Base-by-base conservation (phyloP, 2,888 invertebrate genomes). In the Agonopterix heracliana region DNA sequence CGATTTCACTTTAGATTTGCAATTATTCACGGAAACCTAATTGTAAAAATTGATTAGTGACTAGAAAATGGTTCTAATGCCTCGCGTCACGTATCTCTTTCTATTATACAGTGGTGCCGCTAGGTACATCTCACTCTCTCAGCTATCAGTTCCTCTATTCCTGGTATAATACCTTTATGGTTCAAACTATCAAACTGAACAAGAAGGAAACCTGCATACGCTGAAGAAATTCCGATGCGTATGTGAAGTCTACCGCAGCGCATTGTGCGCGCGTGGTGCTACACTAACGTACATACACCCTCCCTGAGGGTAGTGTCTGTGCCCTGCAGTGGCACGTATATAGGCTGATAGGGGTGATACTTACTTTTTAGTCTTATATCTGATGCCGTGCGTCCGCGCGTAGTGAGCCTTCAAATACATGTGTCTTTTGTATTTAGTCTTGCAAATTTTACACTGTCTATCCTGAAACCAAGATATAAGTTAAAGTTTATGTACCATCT, bases 361-460 rank as follows among this genome's bases (percentile, higher is more conserved):
- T 47, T 35, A 51, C 14, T 45, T 50, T 1, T 45, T 38, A 2
- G 68, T 54, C 11, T 63, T 68, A 46, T 74, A 77, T 26, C 52
- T 53, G 1, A 78, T 50, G 2, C 66, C 64, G 35, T 84, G 83
- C 0, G 55, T 52, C 1, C 55, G 68, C 54, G 66, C 60, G 50
- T 79, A 81, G 42, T 83, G 83, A 0, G 54, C 13, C 4, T 72
- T 71, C 2, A 83, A 50, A 9, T 67, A 66, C 0, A 38, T 26
- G 11, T 61, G 60, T 1, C 57, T 60, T 26, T 71, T 72, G 53
- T 62, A 78, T 0, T 48, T 58, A 4, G 63, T 73, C 0, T 66
- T 56, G 34, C 83, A 83, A 2, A 81, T 63, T 13, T 64, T 64
- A 36, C 83, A 84, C 13, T 56, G 50, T 2, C 53, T 55, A 7